Conservation (phyloP, 2,888 invertebrate genomes). For the Silvanus unidentatus region DNA sequence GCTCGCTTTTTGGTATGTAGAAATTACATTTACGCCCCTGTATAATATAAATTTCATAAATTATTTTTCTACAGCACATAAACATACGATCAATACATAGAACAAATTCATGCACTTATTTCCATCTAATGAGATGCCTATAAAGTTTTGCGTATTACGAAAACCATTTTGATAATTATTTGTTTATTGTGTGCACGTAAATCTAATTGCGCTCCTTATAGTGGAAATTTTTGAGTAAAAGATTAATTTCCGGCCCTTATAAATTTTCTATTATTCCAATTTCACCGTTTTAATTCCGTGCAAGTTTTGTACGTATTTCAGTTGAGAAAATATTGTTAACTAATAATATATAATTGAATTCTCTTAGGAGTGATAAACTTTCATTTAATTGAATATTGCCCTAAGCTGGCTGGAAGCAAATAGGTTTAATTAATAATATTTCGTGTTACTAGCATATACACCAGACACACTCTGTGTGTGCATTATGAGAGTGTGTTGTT, state of each 20-base stretch:
- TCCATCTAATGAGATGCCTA: no score
- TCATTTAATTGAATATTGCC: constrained; percentile 7
- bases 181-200: no score
- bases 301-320: background rate
- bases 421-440: constrained; percentile 14
- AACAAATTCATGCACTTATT: no score
- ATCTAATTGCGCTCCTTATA: no score
- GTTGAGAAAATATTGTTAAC: constrained; percentile 3
- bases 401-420: constrained; percentile 11
- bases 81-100: background rate
- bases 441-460: background rate
- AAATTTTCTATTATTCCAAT: no score
- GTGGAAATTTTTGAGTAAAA: no score
- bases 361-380: constrained; percentile 11
- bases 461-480: background rate
- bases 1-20: constrained; percentile 1
- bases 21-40: constrained; percentile 1
- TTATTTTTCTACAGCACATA: background rate
- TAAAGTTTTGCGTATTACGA: no score
- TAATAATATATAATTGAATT: constrained; percentile 3
- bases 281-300: background rate
- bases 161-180: no score
- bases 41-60: constrained; percentile 1
- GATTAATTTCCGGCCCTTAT: no score
- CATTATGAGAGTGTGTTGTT: constrained; percentile 3